Conservation (phyloP, 2,113 vertebrate genomes). For the Ondatra zibethicus region DNA sequence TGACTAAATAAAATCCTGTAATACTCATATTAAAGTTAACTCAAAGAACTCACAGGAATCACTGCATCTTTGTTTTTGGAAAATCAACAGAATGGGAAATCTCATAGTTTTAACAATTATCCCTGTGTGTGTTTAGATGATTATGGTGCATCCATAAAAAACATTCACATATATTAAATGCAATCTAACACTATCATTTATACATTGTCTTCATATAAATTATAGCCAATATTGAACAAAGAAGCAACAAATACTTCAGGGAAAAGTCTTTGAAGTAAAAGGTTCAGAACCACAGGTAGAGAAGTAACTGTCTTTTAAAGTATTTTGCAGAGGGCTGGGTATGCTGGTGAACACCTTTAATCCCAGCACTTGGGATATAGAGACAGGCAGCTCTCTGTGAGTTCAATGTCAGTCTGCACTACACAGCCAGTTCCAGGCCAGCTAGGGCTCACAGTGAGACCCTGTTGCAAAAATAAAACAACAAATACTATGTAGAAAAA, state of each 20-base stretch:
- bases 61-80: not conserved
- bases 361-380: not conserved
- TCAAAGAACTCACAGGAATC: not conserved
- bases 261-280: not conserved
- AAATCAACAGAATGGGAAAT: not conserved
- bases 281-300: not conserved
- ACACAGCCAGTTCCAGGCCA: not conserved
- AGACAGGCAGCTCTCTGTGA: not conserved
- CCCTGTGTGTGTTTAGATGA: not conserved
- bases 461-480: not conserved
- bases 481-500: conserved; percentile 13
- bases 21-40: not conserved
- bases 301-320: not conserved
- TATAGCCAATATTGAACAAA: not conserved
- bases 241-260: not conserved
- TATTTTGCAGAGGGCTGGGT: not conserved
- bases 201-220: not conserved
- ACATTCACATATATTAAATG: not conserved
- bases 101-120: not conserved
- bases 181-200: not conserved
- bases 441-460: not conserved
- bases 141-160: conserved; percentile 11
- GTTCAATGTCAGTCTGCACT: not conserved
- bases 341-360: too few species aligned
- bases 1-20: not conserved